Evolutionary conservation across 1,140 invertebrate genomes (phyloP).

Genomic region (Scaptomyza montana): DNA sequence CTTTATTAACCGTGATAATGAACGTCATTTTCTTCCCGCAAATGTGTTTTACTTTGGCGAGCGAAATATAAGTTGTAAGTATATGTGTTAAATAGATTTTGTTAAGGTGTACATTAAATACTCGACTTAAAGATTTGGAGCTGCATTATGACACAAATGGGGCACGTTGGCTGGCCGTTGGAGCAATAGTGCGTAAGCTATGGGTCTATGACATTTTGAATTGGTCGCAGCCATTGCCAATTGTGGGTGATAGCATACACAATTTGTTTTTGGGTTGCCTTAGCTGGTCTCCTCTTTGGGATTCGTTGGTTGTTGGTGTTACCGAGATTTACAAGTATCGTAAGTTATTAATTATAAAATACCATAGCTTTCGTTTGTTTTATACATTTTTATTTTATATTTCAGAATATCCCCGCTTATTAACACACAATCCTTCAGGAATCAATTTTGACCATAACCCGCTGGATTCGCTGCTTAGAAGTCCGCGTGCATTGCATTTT

Average conservation of each 20-base stretch:
- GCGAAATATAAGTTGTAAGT: slow-evolving; percentile 61
- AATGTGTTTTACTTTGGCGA: slow-evolving; percentile 65
- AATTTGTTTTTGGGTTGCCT: slow-evolving; percentile 42
- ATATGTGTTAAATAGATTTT: background rate
- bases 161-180: slow-evolving; percentile 64
- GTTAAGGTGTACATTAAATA: background rate
- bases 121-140: slow-evolving; percentile 50
- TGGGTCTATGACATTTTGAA: slow-evolving; percentile 65
- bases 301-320: slow-evolving; percentile 42
- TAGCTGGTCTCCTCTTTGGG: slow-evolving; percentile 70
- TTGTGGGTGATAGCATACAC: slow-evolving; percentile 44
- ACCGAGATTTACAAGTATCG: slow-evolving; percentile 29
- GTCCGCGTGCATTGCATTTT: slow-evolving; percentile 49
- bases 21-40: slow-evolving; percentile 45
- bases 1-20: slow-evolving; percentile 45
- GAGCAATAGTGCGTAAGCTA: slow-evolving; percentile 40
- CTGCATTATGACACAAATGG: slow-evolving; percentile 71
- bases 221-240: slow-evolving; percentile 40
- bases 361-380: background rate
- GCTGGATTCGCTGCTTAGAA: slow-evolving; percentile 46
- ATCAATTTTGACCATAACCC: slow-evolving; percentile 33
- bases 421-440: slow-evolving; percentile 50
- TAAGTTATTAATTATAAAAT: slow-evolving; percentile 25
- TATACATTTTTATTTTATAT: background rate
- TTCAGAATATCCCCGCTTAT: slow-evolving; percentile 43